Percentiles rank a stretch among this genome's conserved stretches.
phyloP scores from a whole-genome alignment of 2,888 invertebrate species.

The Leptopilina drosophilae region DNA sequence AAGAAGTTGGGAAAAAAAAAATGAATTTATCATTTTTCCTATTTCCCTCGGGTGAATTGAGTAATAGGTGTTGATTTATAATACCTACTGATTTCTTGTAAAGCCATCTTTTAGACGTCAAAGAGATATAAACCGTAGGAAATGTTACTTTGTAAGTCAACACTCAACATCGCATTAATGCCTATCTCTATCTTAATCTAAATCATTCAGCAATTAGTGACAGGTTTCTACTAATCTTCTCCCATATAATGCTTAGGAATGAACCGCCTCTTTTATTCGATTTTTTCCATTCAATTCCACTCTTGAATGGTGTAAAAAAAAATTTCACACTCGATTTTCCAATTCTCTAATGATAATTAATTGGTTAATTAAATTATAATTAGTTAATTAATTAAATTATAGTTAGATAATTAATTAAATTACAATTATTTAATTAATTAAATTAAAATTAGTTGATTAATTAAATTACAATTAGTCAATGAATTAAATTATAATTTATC shows the following conservation, averaged over 20 bases:
- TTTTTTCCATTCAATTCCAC: not conserved
- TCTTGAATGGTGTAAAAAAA: too few species aligned
- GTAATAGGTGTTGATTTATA: conserved; percentile 25
- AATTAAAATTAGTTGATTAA: too few species aligned
- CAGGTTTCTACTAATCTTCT: conserved; percentile 33
- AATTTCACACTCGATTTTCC: too few species aligned
- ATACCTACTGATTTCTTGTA: conserved; percentile 23
- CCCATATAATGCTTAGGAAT: not conserved
- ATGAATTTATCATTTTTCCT: conserved; percentile 22
- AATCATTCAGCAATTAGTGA: conserved; percentile 35
- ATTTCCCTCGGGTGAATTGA: not conserved
- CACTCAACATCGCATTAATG: conserved; percentile 20
- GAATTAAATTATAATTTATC: too few species aligned
- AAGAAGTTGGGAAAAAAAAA: not conserved
- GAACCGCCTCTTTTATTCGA: not conserved
- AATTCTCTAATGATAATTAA: too few species aligned
- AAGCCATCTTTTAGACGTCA: conserved; percentile 11
- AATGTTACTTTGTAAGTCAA: conserved; percentile 32
- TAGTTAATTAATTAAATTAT: too few species aligned
- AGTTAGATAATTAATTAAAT: too few species aligned
- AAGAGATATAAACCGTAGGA: not conserved
- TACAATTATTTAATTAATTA: too few species aligned
- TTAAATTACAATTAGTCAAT: too few species aligned
- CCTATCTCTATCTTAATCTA: conserved; percentile 8
- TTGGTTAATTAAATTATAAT: too few species aligned